These are phyloP conservation scores for Flabesymbios commensalis DNA, from an alignment of 2,888 invertebrate species.

Conservation along the genomic window DNA sequence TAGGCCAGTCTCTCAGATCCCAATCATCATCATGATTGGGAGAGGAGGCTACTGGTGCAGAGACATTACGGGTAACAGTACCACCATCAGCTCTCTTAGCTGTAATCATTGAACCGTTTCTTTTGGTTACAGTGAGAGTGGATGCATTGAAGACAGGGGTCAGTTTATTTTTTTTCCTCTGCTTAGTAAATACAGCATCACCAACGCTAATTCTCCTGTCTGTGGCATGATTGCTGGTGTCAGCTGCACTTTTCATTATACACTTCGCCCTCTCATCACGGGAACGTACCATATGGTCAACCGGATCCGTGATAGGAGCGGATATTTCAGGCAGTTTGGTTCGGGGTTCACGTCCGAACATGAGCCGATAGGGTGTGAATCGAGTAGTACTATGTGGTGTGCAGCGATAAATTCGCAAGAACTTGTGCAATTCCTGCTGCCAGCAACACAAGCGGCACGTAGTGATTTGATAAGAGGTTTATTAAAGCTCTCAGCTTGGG, in stretches of 20 bases:
- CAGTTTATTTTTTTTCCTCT: background rate
- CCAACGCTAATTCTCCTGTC: background rate
- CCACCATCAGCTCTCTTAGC: too few species aligned
- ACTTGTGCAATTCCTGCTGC: background rate
- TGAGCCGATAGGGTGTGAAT: background rate
- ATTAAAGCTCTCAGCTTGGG: conserved; percentile 14
- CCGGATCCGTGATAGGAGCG: background rate
- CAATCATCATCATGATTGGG: too few species aligned
- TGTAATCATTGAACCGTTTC: too few species aligned
- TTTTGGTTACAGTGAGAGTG: background rate
- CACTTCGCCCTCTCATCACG: background rate
- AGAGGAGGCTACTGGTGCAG: too few species aligned
- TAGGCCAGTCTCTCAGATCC: too few species aligned
- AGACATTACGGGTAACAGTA: too few species aligned
- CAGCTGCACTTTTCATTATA: background rate
- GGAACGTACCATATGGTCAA: background rate
- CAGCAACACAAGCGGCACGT: background rate
- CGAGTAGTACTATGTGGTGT: background rate
- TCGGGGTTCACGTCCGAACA: background rate
- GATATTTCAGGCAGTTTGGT: background rate
- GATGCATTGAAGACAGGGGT: background rate
- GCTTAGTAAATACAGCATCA: background rate
- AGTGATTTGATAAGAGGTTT: conserved; percentile 11
- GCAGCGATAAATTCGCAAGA: background rate
- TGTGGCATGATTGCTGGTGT: background rate